Percentiles rank a stretch among this genome's conserved stretches.
Conservation (phyloP, 2,888 invertebrate species). For the Drosophila mulleri region DNA sequence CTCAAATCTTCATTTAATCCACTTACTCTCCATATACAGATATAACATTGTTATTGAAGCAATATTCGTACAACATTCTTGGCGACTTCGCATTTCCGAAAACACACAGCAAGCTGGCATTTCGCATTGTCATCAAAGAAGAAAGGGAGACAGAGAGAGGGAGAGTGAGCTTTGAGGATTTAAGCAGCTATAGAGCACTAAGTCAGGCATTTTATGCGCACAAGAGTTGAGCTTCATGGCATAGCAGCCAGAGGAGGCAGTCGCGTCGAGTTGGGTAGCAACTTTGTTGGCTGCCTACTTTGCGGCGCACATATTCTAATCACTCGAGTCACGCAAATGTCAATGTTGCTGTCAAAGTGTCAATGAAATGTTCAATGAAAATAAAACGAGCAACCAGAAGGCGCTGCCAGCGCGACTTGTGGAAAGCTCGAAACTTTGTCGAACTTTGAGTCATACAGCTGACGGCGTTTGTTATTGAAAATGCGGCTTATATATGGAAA, state of each 20-base stretch:
- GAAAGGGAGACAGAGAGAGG: background rate
- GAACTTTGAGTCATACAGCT: conserved; percentile 48
- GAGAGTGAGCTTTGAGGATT: background rate
- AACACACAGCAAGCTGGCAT: conserved; percentile 3
- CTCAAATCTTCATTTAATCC: no score
- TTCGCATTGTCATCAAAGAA: conserved; percentile 17
- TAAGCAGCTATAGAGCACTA: conserved; percentile 32
- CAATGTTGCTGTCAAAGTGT: conserved; percentile 80
- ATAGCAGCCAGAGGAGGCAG: no score
- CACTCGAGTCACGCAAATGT: conserved; percentile 79
- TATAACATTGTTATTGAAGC: background rate
- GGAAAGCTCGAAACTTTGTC: conserved; percentile 76
- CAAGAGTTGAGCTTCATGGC: conserved; percentile 32
- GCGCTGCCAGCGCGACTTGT: conserved; percentile 46
- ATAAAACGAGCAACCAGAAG: conserved; percentile 74
- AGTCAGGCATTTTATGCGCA: conserved; percentile 48
- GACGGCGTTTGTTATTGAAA: conserved; percentile 69
- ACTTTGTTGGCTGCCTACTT: conserved; percentile 56
- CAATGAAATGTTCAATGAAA: conserved; percentile 81
- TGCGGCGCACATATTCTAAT: conserved; percentile 74
- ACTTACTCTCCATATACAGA: no score
- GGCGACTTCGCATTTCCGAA: conserved; percentile 19
- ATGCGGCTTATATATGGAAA: conserved; percentile 74
- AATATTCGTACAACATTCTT: background rate
- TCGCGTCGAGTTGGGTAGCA: conserved; percentile 12